phyloP scores from a whole-genome alignment of 2,888 invertebrate genomes.

The Phalera bucephala region DNA sequence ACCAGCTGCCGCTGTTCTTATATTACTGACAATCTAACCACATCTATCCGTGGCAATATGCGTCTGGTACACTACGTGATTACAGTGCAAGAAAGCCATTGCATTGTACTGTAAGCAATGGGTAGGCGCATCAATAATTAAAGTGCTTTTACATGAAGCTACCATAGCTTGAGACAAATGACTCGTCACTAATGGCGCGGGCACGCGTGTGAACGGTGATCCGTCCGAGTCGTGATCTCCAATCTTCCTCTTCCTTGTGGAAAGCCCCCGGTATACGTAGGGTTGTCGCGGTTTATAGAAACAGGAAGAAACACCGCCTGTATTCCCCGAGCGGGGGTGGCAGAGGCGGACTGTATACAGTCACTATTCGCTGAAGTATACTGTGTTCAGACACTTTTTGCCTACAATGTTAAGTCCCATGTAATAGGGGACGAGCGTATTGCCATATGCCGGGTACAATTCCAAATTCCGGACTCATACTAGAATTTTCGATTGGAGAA shows the following conservation, averaged over 20 bases:
- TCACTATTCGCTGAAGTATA: too few species aligned
- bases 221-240: slow-evolving; percentile 46
- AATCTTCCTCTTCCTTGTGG: slow-evolving; percentile 53
- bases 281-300: background rate
- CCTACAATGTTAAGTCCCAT: too few species aligned
- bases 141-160: slow-evolving; percentile 19
- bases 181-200: slow-evolving; percentile 51
- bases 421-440: too few species aligned
- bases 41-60: background rate
- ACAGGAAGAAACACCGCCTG: too few species aligned
- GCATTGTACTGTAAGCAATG: background rate
- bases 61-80: background rate
- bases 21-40: too few species aligned
- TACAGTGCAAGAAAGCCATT: background rate
- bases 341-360: too few species aligned
- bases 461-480: too few species aligned
- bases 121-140: slow-evolving; percentile 27
- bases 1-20: too few species aligned
- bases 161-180: slow-evolving; percentile 30
- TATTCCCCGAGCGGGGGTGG: too few species aligned
- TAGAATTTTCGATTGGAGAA: too few species aligned
- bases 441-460: too few species aligned
- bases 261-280: background rate
- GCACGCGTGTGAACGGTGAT: slow-evolving; percentile 49
- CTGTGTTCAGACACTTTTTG: too few species aligned